phyloP scores from a whole-genome alignment of 2,113 vertebrate genomes.

The Oophaga pumilio region DNA sequence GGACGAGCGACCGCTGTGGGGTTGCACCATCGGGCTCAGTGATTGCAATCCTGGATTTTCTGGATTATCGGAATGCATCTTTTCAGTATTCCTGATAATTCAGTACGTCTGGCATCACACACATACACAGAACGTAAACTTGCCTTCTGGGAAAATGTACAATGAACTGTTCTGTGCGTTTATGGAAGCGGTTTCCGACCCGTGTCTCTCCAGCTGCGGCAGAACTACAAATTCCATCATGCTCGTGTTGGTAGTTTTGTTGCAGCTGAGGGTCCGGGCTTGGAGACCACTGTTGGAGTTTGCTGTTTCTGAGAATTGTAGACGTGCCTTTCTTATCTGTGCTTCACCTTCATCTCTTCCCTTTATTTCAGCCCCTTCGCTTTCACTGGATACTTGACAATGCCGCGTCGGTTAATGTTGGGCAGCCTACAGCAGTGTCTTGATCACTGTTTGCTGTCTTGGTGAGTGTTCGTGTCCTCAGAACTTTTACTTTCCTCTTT shows the following conservation, averaged over 20 bases:
- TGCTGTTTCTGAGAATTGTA: not conserved
- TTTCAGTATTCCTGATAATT: not conserved
- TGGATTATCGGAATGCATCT: no score
- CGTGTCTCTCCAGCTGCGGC: not conserved
- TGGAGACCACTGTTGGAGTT: not conserved
- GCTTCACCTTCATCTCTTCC: conserved; percentile 58
- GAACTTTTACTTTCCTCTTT: conserved; percentile 1
- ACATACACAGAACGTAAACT: not conserved
- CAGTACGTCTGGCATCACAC: not conserved
- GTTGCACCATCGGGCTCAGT: no score
- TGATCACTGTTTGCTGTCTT: conserved; percentile 60
- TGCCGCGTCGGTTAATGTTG: conserved; percentile 60
- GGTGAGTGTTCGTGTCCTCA: conserved; percentile 51
- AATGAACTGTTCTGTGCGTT: not conserved
- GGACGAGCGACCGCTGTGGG: not conserved
- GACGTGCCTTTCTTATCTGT: not conserved
- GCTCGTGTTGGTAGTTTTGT: not conserved
- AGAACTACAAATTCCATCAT: not conserved
- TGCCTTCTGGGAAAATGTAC: not conserved
- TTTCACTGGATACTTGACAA: conserved; percentile 60
- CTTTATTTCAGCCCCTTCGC: conserved; percentile 55
- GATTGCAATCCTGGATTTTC: not conserved
- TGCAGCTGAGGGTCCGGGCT: not conserved
- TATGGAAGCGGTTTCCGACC: not conserved
- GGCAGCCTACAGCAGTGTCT: conserved; percentile 62